A percentile compares a stretch with the other conserved stretches of the same genome.
Conservation (phyloP, 1,140 invertebrate species). For the Drosophila lini region DNA sequence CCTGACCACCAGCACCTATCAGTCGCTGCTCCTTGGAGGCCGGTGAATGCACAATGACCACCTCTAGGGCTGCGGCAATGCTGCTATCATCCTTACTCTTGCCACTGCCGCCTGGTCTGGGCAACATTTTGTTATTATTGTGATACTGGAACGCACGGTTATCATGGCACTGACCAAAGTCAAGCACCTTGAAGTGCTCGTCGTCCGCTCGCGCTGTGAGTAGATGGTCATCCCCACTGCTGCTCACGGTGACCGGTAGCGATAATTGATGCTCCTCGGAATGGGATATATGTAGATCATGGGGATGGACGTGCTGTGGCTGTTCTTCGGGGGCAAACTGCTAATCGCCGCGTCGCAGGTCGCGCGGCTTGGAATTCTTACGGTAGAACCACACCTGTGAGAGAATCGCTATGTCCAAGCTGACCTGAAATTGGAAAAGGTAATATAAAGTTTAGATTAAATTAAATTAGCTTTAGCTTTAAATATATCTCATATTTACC, state of each 20-base stretch:
- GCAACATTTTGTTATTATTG: constrained; percentile 72
- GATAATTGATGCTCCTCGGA: constrained; percentile 78
- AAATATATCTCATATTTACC: constrained; percentile 86
- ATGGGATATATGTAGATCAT: constrained; percentile 63
- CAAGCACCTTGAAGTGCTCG: constrained; percentile 66
- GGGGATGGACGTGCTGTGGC: constrained; percentile 60
- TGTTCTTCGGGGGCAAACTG: constrained; percentile 86
- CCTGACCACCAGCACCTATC: constrained; percentile 14
- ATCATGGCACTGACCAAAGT: constrained; percentile 77
- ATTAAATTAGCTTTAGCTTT: background rate
- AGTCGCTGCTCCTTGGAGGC: constrained; percentile 27
- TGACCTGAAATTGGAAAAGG: constrained; percentile 57
- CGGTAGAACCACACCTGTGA: constrained; percentile 88
- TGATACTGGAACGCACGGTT: constrained; percentile 82
- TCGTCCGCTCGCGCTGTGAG: constrained; percentile 76
- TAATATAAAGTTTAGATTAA: background rate
- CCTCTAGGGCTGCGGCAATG: constrained; percentile 54
- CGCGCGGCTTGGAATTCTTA: constrained; percentile 87
- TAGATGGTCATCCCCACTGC: constrained; percentile 79
- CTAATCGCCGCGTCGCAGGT: constrained; percentile 88
- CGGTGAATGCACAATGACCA: constrained; percentile 67
- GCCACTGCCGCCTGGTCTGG: constrained; percentile 65
- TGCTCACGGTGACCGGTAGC: constrained; percentile 68
- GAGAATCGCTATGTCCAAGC: constrained; percentile 85
- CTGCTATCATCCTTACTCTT: constrained; percentile 57